Evolutionary conservation across 2,113 vertebrate species (phyloP).

Genomic region (Panurus biarmicus): DNA sequence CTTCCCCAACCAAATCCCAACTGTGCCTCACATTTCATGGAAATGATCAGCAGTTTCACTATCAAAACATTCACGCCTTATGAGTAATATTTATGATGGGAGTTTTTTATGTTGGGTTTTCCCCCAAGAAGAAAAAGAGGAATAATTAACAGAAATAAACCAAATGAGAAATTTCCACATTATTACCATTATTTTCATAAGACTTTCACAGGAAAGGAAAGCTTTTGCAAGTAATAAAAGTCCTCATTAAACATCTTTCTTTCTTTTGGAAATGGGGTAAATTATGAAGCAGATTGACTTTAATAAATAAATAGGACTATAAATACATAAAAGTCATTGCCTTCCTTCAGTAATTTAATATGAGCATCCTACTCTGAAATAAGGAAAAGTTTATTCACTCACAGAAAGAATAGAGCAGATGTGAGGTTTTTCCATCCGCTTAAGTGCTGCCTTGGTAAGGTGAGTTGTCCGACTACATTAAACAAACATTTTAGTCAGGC

Average conservation of each 20-base stretch:
- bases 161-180: conserved; percentile 33
- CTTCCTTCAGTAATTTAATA: conserved; percentile 43
- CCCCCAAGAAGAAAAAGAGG: not conserved
- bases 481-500: conserved; percentile 66
- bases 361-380: conserved; percentile 33
- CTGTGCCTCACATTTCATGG: conserved; percentile 53
- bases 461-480: conserved; percentile 51
- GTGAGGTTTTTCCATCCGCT: conserved; percentile 41
- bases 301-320: conserved; percentile 53
- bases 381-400: conserved; percentile 58
- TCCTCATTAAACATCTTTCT: conserved; percentile 40
- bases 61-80: conserved; percentile 56
- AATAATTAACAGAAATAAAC: conserved; percentile 51
- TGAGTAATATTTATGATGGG: conserved; percentile 62
- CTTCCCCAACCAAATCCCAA: conserved; percentile 13
- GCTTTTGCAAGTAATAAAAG: conserved; percentile 54
- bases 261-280: conserved; percentile 43
- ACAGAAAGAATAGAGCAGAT: conserved; percentile 57
- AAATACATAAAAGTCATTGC: conserved; percentile 54
- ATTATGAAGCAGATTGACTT: conserved; percentile 52
- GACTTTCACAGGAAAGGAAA: conserved; percentile 50
- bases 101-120: conserved; percentile 31
- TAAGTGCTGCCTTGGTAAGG: conserved; percentile 52
- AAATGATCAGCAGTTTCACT: conserved; percentile 42
- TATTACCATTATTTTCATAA: conserved; percentile 48